Base-by-base conservation (phyloP, 2,797 vertebrate genomes). In the Otus scops region DNA sequence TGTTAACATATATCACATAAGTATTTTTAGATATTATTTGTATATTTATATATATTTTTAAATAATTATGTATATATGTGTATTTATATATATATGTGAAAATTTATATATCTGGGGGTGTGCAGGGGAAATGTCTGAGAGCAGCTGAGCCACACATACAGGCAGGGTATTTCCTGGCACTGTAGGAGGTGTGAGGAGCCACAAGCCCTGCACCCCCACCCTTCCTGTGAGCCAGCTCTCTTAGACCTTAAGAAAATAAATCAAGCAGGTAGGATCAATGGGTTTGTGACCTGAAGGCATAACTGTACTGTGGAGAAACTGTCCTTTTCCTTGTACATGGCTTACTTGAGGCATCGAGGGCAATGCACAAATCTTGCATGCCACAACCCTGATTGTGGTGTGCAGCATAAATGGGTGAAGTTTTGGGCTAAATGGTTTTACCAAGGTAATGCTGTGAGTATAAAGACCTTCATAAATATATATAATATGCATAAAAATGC, bases 111-210 rank as follows among this genome's bases (percentile, higher is more conserved):
- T 69, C 86, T 13, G 63, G 27, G 56, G 67, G 74, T 11, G 63
- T 76, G 51, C 36, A 59, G 45, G 39, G 68, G 81, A 83, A 83
- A 43, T 77, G 45, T 34, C 68, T 88, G 54, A 53, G 92, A 91
- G 85, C 94, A 95, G 94, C 94, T 94, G 93, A 80, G 88, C 64
- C 68, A 11, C 69, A 28, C 1, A 0, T 39, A 56, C 2, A 11
- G 45, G 54, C 80, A 59, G 41, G 4, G 28, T 68, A 50, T 94
- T 95, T 96, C 95, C 92, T 95, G 92, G 18, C 13, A 22, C 45
- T 0, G 76, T 96, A 93, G 94, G 94, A 30, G 69, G 87, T 84
- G 89, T 78, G 76, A 93, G 79, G 88, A 93, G 65, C 91, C 14
- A 6, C 53, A 74, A 75, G 32, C 80, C 74, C 43, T 0, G 6